Conservation (phyloP, 2,797 vertebrate species). For the Rhyacichthys aspro region DNA sequence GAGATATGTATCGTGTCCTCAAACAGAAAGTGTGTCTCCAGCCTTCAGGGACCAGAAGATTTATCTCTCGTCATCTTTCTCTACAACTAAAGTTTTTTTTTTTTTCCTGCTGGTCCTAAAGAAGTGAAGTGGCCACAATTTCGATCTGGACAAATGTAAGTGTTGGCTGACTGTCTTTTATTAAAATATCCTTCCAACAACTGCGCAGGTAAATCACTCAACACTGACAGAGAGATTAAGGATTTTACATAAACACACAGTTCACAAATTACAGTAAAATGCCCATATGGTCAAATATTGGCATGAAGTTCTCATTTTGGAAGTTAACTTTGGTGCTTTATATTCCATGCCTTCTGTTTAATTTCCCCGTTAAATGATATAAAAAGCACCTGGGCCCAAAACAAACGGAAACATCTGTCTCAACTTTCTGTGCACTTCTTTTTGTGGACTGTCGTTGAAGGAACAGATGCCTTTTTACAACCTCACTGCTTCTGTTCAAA, state of each 20-base stretch:
- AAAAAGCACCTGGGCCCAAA: slow-evolving; percentile 2
- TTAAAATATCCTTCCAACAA: too few species aligned
- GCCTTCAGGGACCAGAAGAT: too few species aligned
- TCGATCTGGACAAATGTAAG: too few species aligned
- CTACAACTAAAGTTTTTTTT: too few species aligned
- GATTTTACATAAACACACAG: background rate
- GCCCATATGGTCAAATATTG: background rate
- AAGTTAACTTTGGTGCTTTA: too few species aligned
- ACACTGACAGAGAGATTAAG: background rate
- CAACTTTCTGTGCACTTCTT: slow-evolving; percentile 3
- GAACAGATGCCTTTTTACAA: slow-evolving; percentile 32
- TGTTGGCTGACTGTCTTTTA: too few species aligned
- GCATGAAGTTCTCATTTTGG: too few species aligned
- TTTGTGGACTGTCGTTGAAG: slow-evolving; percentile 16
- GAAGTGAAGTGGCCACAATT: too few species aligned
- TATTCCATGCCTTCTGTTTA: background rate
- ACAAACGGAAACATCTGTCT: slow-evolving; percentile 21
- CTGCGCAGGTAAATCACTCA: background rate
- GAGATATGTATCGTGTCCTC: too few species aligned
- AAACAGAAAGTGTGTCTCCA: too few species aligned
- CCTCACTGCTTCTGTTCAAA: slow-evolving; percentile 24
- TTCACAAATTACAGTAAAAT: background rate
- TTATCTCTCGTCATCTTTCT: too few species aligned
- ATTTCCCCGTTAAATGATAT: slow-evolving; percentile 1
- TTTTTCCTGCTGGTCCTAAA: too few species aligned